Base-by-base conservation (phyloP, 2,113 vertebrate genomes). In the Aptenodytes forsteri region DNA sequence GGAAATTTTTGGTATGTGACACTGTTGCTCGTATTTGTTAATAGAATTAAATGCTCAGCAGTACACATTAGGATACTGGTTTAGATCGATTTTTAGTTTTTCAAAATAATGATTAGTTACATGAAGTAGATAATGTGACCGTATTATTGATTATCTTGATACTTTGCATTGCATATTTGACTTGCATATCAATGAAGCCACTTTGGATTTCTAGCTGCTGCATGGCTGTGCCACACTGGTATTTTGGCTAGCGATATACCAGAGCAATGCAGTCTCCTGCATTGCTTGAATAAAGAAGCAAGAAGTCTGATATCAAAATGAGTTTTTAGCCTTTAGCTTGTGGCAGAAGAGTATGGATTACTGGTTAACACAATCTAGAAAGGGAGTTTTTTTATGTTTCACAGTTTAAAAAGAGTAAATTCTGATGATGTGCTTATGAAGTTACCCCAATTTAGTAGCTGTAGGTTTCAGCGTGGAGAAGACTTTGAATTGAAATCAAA, bases 331-430 rank as follows among this genome's bases (percentile, higher is more conserved):
- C 7, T 77, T 77, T 38, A 73, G 2, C 3, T 62, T 86, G 38
- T n/a, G 22, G 9, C 19, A 64, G 54, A 78, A 72, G 6, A 27
- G 11, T 58, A 54, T n/a, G 19, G 18, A 40, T 54, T 61, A 23
- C 23, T 42, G 6, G 12, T 61, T 80, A 80, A 50, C 13, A 81
- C 19, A 58, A 18, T 11, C 19, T 58, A 84, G 52, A 76, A 40
- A 13, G 11, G 14, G 22, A 61, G 1, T n/a, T 18, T 1, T 1
- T 71, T 79, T 52, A n/a, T 0, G 0, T n/a, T 42, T 64, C 12
- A n/a, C 20, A 5, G 6, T 81, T 58, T 29, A 13, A 71, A 83
- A 76, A 80, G 5, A 32, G 3, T n/a, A 87, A 87, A 67, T 67
- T 77, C 12, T 72, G n/a, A 67, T 40, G 4, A 27, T 44, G 1